A percentile compares a stretch with the other conserved stretches of the same genome.
Conservation (phyloP, 2,888 invertebrate genomes). For the Spisula subtruncata region DNA sequence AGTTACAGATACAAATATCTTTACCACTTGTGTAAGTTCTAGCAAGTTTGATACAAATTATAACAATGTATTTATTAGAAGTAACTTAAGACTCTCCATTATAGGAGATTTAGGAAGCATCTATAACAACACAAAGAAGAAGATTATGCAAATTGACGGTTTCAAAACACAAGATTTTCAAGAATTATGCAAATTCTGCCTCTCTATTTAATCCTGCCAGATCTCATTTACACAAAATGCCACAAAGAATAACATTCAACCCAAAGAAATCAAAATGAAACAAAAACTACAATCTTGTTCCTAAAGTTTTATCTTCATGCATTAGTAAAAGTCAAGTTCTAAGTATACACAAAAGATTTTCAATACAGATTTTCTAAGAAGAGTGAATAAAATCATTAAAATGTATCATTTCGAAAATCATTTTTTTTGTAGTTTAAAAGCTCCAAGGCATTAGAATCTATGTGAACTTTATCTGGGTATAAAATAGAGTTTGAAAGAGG, state of each 20-base stretch:
- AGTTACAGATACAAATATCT: neutral
- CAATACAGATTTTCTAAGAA: no score
- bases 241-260: neutral
- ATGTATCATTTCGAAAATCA: no score
- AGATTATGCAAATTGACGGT: conserved; percentile 22
- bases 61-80: neutral
- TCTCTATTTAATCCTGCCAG: neutral
- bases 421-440: no score
- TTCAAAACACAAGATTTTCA: conserved; percentile 14
- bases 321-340: no score
- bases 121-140: conserved; percentile 5
- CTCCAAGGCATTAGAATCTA: no score
- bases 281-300: neutral
- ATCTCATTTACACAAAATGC: conserved; percentile 5
- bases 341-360: no score
- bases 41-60: neutral
- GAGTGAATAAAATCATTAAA: no score
- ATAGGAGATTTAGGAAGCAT: neutral
- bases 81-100: neutral
- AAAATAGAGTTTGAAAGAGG: no score
- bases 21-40: neutral
- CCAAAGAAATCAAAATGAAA: neutral
- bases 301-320: neutral
- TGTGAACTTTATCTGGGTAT: no score
- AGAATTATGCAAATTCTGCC: conserved; percentile 20